Evolutionary conservation across 2,113 vertebrate genomes (phyloP), one percentile per base, ranked within the genome.

Genomic region (Cepphus grylle): DNA sequence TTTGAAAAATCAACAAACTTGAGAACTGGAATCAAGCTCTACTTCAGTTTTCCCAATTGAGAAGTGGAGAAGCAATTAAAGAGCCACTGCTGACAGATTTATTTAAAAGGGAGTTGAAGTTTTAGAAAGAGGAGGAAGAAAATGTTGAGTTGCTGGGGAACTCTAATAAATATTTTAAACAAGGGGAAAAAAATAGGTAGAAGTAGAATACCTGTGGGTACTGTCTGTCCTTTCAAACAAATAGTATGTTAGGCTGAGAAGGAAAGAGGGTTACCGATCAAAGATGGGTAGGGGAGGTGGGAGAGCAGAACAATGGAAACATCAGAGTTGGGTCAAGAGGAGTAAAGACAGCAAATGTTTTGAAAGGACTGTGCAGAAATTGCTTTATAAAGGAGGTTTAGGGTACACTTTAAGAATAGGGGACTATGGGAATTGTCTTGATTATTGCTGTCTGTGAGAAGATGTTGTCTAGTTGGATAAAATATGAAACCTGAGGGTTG

Each of bases 151-250:
- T 53, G 73, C 12, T 81, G 25, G 11, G 69, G 11, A n/a, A 7
- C 20, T 42, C 8, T 7, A 66, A 38, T 23, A 83, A 82, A n/a
- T 63, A 27, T 6, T 58, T 67, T 58, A 8, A 4, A 11, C 40
- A 25, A 5, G 8, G 9, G 5, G 10, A 4, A 6, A 1, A 3
- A 45, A 45, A 18, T 7, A 56, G 10, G 9, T 38, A 8, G 4
- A 63, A 53, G 38, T 52, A 26, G 10, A 77, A 43, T 36, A 30
- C 8, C 4, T 66, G 0, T 50, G 14, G 9, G 1, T 80, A 15
- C 34, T 49, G 15, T 15, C 30, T 49, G 12, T 61, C 11, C 32
- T 69, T 69, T 42, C 34, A 61, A 59, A n/a, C 8, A 62, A 62
- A 20, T 22, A 25, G 5, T 18, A 2, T 65, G 30, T 49, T 77